Base-by-base conservation (phyloP, 30 jellyfish, hydroid and myxozoan genomes). In the Sanderia malayensis region DNA sequence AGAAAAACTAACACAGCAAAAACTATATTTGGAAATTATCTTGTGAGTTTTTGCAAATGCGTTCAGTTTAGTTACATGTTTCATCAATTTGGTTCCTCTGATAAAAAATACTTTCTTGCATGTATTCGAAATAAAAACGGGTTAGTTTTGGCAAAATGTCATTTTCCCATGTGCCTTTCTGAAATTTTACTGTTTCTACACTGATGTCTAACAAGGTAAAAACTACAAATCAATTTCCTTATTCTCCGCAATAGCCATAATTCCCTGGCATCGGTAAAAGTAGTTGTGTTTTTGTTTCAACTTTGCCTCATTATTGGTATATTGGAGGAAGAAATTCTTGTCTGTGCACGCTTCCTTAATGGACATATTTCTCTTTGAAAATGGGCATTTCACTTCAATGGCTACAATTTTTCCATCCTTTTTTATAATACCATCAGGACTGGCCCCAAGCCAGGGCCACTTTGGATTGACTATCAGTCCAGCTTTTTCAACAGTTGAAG, bases 251-350 rank as follows among this genome's bases (percentile, higher is more conserved):
- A 76, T 63, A 58, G 67, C 67, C 52, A 76, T 47, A 30, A 81
- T 26, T 22, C 94, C 94, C 57, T 81, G 94, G 53, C 94, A 81
- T 44, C 57, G 94, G 68, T 33, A 53, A 60, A 0, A 81, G 59
- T 65, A 45, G 31, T 34, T 37, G 59, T 80, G 84, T 33, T 32
- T 69, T 67, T 70, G 46, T 20, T 80, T 80, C 47, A 67, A 46
- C 69, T 53, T 27, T 21, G 52, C 31, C n/a, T 67, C 80, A 23
- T 67, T 45, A 27, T 67, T 53, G 9, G 65, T 67, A 44, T 34
- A 67, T 76, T 62, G 47, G 46, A 44, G 37, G 46, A 78, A 78
- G 44, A 78, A 78, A 58, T 58, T 34, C 66, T 78, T 78, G 60
- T 78, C 89, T 31, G 70, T 37, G 34, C 63, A 68, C 11, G 82